These are phyloP conservation scores for Melieria picta DNA, from an alignment of 2,888 invertebrate genomes.

Conservation along the genomic window DNA sequence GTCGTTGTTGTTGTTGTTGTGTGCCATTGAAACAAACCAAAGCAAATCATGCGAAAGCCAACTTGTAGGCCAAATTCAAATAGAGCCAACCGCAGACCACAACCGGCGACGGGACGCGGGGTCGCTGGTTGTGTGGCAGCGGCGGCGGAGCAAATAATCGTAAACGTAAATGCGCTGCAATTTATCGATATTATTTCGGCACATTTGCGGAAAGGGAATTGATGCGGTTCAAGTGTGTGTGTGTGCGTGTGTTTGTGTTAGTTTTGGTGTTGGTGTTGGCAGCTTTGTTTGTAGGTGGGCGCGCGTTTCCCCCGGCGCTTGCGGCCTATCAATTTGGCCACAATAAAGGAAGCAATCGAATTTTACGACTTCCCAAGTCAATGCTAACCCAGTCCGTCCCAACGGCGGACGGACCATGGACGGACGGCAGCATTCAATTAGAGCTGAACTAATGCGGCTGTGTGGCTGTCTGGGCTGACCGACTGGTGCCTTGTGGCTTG, in stretches of 20 bases:
- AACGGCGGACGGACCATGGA: background rate
- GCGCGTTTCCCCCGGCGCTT: constrained; percentile 3
- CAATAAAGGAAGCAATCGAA: constrained; percentile 34
- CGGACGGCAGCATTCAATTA: constrained; percentile 36
- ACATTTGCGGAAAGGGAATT: constrained; percentile 2
- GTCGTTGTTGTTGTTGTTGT: background rate
- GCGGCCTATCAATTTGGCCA: constrained; percentile 29
- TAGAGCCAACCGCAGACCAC: background rate
- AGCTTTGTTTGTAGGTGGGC: background rate
- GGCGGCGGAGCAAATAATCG: constrained; percentile 20
- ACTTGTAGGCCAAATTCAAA: no score
- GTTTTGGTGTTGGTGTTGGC: background rate
- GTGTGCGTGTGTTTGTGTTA: background rate
- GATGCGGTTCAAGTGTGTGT: background rate
- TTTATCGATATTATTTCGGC: constrained; percentile 32
- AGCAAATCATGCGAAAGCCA: background rate
- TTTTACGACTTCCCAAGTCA: constrained; percentile 34
- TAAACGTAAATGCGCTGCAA: constrained; percentile 33
- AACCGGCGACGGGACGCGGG: no score
- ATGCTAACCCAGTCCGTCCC: background rate
- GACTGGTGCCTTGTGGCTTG: no score
- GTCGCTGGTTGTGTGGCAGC: background rate
- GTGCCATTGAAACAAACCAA: background rate
- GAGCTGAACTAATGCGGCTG: constrained; percentile 19
- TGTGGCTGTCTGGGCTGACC: background rate